These are phyloP conservation scores for Lerema accius DNA, from an alignment of 1,140 invertebrate genomes.

Conservation along the genomic window DNA sequence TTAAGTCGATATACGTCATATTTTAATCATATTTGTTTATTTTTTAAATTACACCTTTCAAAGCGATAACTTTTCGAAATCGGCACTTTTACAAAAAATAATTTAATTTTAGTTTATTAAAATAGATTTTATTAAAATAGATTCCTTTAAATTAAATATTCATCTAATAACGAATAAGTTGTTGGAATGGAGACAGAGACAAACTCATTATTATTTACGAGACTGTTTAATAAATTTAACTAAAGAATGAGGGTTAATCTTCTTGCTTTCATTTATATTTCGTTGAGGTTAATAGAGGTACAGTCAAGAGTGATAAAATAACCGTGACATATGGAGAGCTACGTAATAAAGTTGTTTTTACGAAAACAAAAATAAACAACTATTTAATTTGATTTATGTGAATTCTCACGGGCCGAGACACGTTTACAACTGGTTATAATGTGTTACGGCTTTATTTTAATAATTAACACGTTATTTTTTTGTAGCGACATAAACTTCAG, in stretches of 20 bases:
- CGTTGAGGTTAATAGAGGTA: neutral
- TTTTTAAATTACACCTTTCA: no score
- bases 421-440: slow-evolving; percentile 4
- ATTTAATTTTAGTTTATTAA: no score
- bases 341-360: slow-evolving; percentile 5
- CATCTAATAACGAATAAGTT: no score
- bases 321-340: neutral
- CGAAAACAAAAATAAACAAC: slow-evolving; percentile 22
- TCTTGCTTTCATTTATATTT: neutral
- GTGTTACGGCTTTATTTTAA: slow-evolving; percentile 3
- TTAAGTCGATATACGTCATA: no score
- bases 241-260: neutral
- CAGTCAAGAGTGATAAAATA: neutral
- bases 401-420: slow-evolving; percentile 6
- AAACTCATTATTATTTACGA: neutral
- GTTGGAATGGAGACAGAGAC: no score
- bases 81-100: no score
- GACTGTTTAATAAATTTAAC: neutral
- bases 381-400: slow-evolving; percentile 17
- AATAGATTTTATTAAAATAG: no score
- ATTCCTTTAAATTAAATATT: no score
- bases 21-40: no score
- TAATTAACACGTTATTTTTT: slow-evolving; percentile 12
- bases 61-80: no score
- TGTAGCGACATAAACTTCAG: no score